Evolutionary conservation across 2,888 invertebrate species (phyloP).

Genomic region (Calliopum simillimum): DNA sequence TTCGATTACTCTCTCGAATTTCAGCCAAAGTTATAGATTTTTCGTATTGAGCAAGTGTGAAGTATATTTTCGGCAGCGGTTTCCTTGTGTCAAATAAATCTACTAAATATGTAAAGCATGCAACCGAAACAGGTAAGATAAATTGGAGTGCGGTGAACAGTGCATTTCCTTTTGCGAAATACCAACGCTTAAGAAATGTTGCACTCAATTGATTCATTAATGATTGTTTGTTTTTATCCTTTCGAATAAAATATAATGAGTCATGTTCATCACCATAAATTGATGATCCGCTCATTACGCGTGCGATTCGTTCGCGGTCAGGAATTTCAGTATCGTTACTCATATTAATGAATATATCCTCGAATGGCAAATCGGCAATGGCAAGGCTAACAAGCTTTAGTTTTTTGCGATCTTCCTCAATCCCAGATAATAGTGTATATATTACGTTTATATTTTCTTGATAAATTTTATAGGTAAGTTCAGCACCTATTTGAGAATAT

Average conservation of each 20-base stretch:
- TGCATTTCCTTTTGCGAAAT: neutral
- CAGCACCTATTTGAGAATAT: conserved; percentile 25
- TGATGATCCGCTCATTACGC: conserved; percentile 34
- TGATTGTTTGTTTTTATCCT: neutral
- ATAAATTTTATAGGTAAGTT: conserved; percentile 37
- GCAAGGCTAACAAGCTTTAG: conserved; percentile 31
- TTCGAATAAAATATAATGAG: conserved; percentile 24
- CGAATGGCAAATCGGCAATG: conserved; percentile 31
- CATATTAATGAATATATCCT: conserved; percentile 37
- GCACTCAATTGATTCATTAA: too few relatives aligned
- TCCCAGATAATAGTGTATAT: conserved; percentile 4
- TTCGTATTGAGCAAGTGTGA: conserved; percentile 3
- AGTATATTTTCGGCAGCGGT: neutral
- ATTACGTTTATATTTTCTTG: conserved; percentile 15
- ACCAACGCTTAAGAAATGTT: too few relatives aligned
- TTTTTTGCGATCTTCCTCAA: conserved; percentile 5
- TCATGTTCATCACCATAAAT: conserved; percentile 18
- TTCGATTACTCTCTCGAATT: too few relatives aligned
- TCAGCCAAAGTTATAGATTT: neutral
- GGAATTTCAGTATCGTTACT: conserved; percentile 15
- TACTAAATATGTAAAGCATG: neutral
- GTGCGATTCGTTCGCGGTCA: conserved; percentile 23
- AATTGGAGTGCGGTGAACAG: neutral
- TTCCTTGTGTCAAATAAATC: neutral
- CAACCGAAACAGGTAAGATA: neutral